Conservation (phyloP, 2,888 invertebrate genomes). For the Argyra leucocephala region DNA sequence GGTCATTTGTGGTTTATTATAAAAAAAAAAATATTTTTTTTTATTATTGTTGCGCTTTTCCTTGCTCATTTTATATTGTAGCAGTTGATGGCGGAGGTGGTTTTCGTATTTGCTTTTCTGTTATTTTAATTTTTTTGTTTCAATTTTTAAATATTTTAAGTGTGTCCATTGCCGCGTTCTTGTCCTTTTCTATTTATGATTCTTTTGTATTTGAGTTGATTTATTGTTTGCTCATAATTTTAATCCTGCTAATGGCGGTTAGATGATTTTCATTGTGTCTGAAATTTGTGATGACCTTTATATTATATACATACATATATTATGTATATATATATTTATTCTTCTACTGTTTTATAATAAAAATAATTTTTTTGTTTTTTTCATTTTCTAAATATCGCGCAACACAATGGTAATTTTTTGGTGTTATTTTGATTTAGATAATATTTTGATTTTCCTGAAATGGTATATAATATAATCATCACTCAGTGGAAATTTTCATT, state of each 20-base stretch:
- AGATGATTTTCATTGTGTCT: background rate
- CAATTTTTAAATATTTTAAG: background rate
- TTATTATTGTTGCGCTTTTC: background rate
- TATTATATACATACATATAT: no score
- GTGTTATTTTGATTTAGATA: no score
- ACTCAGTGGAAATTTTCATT: no score
- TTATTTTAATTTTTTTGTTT: background rate
- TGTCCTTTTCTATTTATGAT: background rate
- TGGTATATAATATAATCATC: no score
- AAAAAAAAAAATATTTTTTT: background rate
- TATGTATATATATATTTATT: no score
- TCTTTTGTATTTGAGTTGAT: background rate
- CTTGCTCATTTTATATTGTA: no score
- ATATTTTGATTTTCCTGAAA: no score
- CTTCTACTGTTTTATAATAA: no score
- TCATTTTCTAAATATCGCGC: no score
- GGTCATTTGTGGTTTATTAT: no score
- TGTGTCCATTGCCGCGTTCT: background rate
- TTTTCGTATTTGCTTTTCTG: background rate
- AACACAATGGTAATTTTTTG: no score
- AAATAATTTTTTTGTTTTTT: no score
- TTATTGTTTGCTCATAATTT: constrained; percentile 1
- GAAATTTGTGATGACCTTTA: background rate
- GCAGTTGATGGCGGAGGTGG: background rate
- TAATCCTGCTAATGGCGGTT: background rate